phyloP scores from a whole-genome alignment of 2,888 invertebrate species.

The Halocaridina rubra region DNA sequence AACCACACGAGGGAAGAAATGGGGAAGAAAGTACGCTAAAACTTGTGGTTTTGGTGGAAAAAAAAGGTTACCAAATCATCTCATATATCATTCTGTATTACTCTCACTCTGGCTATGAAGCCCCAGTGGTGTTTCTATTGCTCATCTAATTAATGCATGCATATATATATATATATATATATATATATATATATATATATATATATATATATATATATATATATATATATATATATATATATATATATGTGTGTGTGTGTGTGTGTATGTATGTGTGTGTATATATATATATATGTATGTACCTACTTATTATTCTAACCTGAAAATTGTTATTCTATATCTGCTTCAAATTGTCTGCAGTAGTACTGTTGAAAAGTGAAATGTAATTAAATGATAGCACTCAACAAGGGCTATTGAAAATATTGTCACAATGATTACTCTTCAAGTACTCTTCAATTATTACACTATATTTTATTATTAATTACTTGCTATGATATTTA shows the following conservation, averaged over 20 bases:
- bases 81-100: no score
- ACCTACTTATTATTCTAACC: neutral
- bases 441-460: no score
- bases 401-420: no score
- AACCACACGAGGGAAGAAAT: no score
- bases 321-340: neutral
- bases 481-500: no score
- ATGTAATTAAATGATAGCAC: neutral
- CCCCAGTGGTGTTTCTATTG: no score
- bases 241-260: neutral
- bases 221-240: neutral
- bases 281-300: neutral
- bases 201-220: neutral
- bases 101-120: no score
- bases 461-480: no score
- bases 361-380: neutral
- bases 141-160: neutral
- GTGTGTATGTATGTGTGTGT: neutral
- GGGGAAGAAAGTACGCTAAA: no score
- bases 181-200: neutral
- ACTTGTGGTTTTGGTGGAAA: no score
- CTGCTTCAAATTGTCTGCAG: neutral
- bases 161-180: slow-evolving; percentile 6
- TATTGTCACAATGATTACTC: no score
- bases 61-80: no score